phyloP scores from a whole-genome alignment of 1,140 invertebrate species.

The Galendromus occidentalis region DNA sequence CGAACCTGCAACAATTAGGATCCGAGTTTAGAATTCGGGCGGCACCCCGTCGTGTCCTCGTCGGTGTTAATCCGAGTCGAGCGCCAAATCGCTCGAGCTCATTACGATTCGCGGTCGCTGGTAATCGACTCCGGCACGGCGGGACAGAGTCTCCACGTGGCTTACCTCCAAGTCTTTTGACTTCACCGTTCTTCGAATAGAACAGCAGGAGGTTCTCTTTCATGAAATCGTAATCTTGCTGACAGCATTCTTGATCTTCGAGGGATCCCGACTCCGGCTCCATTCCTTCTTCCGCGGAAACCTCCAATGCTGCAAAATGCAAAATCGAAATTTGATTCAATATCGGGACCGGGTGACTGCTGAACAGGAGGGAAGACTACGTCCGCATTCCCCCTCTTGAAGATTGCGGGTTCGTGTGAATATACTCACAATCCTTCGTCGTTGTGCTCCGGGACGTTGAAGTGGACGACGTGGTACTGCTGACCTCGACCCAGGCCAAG shows the following conservation, averaged over 20 bases:
- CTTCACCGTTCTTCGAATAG: constrained; percentile 14
- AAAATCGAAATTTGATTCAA: too few relatives aligned
- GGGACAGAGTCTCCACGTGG: constrained; percentile 23
- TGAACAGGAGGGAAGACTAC: too few relatives aligned
- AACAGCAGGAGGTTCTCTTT: constrained; percentile 51
- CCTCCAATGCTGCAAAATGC: neutral
- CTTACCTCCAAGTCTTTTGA: constrained; percentile 5
- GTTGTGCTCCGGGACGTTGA: neutral
- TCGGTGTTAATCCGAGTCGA: neutral
- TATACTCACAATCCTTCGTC: neutral
- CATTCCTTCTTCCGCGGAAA: neutral
- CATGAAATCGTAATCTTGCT: constrained; percentile 24
- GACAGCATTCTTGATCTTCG: constrained; percentile 15
- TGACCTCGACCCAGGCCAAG: neutral
- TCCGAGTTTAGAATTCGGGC: neutral
- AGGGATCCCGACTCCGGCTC: neutral
- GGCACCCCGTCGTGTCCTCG: neutral
- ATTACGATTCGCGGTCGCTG: neutral
- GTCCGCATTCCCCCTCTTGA: too few relatives aligned
- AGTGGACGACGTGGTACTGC: neutral
- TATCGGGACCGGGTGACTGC: too few relatives aligned
- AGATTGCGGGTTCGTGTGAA: too few relatives aligned
- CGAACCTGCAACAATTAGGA: constrained; percentile 32
- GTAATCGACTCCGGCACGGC: constrained; percentile 32
- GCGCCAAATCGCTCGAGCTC: neutral